Evolutionary conservation across 1,140 invertebrate genomes (phyloP), one percentile per base, ranked within the genome.

Genomic region (Brachionus paranguensis): DNA sequence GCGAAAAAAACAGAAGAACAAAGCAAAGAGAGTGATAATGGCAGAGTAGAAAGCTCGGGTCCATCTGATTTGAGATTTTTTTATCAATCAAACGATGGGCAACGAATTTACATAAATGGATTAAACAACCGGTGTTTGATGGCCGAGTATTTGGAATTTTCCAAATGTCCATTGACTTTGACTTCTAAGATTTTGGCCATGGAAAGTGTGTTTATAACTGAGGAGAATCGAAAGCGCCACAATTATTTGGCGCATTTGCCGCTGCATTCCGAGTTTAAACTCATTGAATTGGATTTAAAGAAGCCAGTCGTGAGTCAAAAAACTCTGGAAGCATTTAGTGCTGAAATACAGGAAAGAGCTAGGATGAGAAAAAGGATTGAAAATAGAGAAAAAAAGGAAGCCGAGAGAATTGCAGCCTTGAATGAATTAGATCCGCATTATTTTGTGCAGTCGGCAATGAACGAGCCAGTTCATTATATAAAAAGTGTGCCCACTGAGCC

Each of bases 61-160:
- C 5, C 11, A 83, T 68, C 64, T 74, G 41, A 84, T 33, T 83
- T 84, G 74, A 84, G 41, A 78, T 84, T 84, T 55, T 86, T 85
- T 65, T 86, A 86, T 85, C 78, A 86, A 89, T 89, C 89, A 60
- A 86, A 85, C 45, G 95, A 96, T 90, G 96, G 96, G 0, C 95
- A 97, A 88, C 94, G 96, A 87, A 92, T 97, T 33, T 99, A 95
- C 88, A 89, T 98, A 65, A 94, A 97, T 90, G 93, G 94, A 3
- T 88, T 98, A 85, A 98, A 98, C 89, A 93, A 94, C 2, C 93
- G 93, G 74, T 96, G 97, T 92, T 88, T 99, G 85, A 93, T 94
- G 86, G 92, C 93, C 64, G 93, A 94, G 65, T 97, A 95, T 90
- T 95, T 94, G 17, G 91, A 91, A 64, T 91, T 97, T 65, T 93